phyloP scores from a whole-genome alignment of 2,888 invertebrate genomes.

The Sphaerophoria taeniata region DNA sequence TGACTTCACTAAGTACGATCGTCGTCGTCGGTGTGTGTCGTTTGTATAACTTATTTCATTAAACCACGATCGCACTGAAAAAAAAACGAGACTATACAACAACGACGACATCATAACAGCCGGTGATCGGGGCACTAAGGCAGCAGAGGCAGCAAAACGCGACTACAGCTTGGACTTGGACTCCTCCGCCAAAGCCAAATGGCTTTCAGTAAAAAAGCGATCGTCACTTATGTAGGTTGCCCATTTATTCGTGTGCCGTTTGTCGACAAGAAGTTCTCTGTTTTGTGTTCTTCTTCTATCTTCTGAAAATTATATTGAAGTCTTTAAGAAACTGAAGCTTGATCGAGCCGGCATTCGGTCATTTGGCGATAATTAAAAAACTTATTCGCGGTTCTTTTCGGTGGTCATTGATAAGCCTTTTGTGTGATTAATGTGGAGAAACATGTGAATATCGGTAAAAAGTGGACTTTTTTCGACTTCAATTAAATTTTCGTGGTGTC shows the following conservation, averaged over 20 bases:
- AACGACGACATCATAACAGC: conserved; percentile 69
- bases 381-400: conserved; percentile 7
- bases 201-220: conserved; percentile 74
- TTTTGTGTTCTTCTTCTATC: conserved; percentile 27
- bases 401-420: conserved; percentile 40
- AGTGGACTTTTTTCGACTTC: not conserved
- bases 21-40: conserved; percentile 13
- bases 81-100: conserved; percentile 62
- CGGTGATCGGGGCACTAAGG: conserved; percentile 74
- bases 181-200: conserved; percentile 75
- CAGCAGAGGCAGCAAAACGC: conserved; percentile 69
- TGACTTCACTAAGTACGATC: conserved; percentile 42
- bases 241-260: conserved; percentile 64
- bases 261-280: conserved; percentile 61
- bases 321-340: conserved; percentile 24
- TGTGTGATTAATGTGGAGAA: conserved; percentile 28
- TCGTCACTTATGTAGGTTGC: conserved; percentile 75
- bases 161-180: conserved; percentile 71
- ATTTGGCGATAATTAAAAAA: not conserved
- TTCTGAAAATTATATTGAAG: not conserved
- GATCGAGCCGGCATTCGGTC: conserved; percentile 53
- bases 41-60: conserved; percentile 49
- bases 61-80: conserved; percentile 71
- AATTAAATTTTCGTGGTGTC: not conserved
- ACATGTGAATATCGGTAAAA: not conserved